Evolutionary conservation across 1,140 invertebrate genomes (phyloP).

Genomic region (Octopus sinensis): DNA sequence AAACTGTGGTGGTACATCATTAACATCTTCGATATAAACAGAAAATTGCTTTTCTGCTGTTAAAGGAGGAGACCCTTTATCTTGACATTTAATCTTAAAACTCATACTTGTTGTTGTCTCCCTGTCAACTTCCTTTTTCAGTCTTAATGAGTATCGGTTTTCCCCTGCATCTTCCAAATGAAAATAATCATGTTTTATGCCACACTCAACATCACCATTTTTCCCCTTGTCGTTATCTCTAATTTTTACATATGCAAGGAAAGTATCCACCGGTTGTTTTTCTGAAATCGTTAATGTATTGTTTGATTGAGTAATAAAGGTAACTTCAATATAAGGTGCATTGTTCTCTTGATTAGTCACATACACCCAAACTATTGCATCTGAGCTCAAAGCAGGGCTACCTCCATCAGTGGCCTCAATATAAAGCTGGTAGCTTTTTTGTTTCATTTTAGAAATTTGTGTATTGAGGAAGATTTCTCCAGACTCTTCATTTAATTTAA

Average conservation of each 20-base stretch:
- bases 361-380: slow-evolving; percentile 22
- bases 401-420: background rate
- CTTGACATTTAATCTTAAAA: slow-evolving; percentile 37
- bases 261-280: slow-evolving; percentile 32
- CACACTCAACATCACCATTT: slow-evolving; percentile 45
- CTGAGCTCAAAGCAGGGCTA: background rate
- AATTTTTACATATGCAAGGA: slow-evolving; percentile 47
- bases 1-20: slow-evolving; percentile 1
- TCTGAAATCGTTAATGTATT: slow-evolving; percentile 35
- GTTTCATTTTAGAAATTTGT: background rate
- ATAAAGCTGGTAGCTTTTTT: background rate
- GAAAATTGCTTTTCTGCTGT: slow-evolving; percentile 23
- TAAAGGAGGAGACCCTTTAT: slow-evolving; percentile 38
- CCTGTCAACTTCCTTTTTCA: slow-evolving; percentile 26
- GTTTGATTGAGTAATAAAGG: slow-evolving; percentile 26
- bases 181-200: slow-evolving; percentile 33
- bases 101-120: slow-evolving; percentile 22
- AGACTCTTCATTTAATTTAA: slow-evolving; percentile 1
- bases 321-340: slow-evolving; percentile 29
- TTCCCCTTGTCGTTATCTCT: slow-evolving; percentile 44
- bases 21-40: background rate
- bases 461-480: background rate
- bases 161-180: background rate
- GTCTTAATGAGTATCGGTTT: slow-evolving; percentile 33
- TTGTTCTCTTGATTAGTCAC: slow-evolving; percentile 25